phyloP scores from a whole-genome alignment of 2,113 vertebrate species.

The Siphamia tubifer region DNA sequence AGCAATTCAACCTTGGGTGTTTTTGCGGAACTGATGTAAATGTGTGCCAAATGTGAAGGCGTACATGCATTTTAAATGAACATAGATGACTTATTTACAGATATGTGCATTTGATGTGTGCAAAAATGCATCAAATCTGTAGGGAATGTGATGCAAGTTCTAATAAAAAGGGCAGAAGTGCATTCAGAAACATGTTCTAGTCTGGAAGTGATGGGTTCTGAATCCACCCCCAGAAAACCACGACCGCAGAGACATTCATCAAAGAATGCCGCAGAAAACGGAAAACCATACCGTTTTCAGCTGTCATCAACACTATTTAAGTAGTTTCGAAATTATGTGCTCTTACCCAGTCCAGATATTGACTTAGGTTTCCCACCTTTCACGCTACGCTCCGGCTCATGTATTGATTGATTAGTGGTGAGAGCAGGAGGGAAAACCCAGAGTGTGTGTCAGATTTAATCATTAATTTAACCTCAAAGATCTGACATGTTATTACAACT shows the following conservation, averaged over 20 bases:
- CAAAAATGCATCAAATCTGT: too few species aligned
- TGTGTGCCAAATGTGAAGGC: too few species aligned
- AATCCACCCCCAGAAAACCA: conserved; percentile 7
- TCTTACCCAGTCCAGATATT: conserved; percentile 66
- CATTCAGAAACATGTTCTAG: neutral
- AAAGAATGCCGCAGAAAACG: conserved; percentile 18
- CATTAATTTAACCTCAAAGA: conserved; percentile 26
- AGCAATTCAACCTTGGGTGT: too few species aligned
- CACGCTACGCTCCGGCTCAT: conserved; percentile 24
- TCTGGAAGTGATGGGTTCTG: conserved; percentile 5
- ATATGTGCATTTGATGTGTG: too few species aligned
- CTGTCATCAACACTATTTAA: conserved; percentile 56
- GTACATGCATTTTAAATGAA: too few species aligned
- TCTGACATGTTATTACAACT: conserved; percentile 4
- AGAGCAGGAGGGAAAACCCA: conserved; percentile 10
- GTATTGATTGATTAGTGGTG: conserved; percentile 55
- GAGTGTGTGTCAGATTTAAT: conserved; percentile 56
- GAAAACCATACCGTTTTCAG: conserved; percentile 32
- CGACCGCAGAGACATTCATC: conserved; percentile 29
- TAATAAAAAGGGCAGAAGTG: neutral
- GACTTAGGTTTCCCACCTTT: conserved; percentile 60
- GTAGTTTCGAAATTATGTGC: conserved; percentile 60
- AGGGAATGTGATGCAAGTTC: neutral
- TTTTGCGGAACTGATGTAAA: too few species aligned
- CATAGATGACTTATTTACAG: too few species aligned